A percentile compares a stretch with the other conserved stretches of the same genome.
These are phyloP conservation scores for Pogonus chalceus DNA, from an alignment of 1,140 invertebrate species.

Conservation along the genomic window DNA sequence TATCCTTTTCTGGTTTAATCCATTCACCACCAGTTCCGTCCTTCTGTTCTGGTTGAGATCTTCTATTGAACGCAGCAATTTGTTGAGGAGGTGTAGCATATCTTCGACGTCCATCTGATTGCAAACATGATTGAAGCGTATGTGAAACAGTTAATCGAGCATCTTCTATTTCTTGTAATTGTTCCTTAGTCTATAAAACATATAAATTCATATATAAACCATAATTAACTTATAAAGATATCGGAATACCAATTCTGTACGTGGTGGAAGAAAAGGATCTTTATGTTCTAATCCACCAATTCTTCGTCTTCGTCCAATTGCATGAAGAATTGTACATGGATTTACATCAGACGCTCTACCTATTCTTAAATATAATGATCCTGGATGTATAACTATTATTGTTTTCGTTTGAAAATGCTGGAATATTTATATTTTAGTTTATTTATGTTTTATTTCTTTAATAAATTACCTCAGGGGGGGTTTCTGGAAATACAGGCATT, in stretches of 20 bases:
- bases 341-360: slow-evolving; percentile 81
- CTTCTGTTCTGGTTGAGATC: slow-evolving; percentile 56
- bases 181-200: slow-evolving; percentile 44
- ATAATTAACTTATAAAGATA: neutral
- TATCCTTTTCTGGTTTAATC: slow-evolving; percentile 49
- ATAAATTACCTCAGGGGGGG: neutral
- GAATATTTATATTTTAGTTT: no score
- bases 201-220: neutral
- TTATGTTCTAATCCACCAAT: slow-evolving; percentile 45
- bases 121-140: slow-evolving; percentile 72
- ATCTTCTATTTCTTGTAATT: slow-evolving; percentile 69
- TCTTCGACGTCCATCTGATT: slow-evolving; percentile 66
- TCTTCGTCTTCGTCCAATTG: slow-evolving; percentile 61
- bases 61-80: slow-evolving; percentile 73
- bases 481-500: neutral
- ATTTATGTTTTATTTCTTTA: neutral
- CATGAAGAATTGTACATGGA: slow-evolving; percentile 77
- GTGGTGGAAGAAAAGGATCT: slow-evolving; percentile 55
- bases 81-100: slow-evolving; percentile 80
- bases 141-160: slow-evolving; percentile 70
- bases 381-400: slow-evolving; percentile 90
- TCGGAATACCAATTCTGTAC: slow-evolving; percentile 39
- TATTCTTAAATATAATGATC: slow-evolving; percentile 79
- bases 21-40: slow-evolving; percentile 45
- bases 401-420: slow-evolving; percentile 62